Evolutionary conservation across 2,113 vertebrate genomes (phyloP), one percentile per base, ranked within the genome.

Genomic region (Bubo blakistoni): DNA sequence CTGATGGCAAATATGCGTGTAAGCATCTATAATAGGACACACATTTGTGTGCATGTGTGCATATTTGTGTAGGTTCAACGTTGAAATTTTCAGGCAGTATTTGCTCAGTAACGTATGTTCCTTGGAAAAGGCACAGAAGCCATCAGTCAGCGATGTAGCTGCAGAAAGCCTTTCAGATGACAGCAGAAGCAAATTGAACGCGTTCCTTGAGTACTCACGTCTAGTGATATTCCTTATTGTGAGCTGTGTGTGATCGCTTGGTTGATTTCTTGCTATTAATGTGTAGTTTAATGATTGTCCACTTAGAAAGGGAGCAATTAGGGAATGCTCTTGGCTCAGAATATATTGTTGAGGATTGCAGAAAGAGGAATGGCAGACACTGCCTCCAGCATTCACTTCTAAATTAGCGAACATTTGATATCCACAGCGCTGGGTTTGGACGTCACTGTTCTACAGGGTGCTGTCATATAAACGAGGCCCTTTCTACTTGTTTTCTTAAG

Each of bases 101-200:
- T 96, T 97, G 97, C 95, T 95, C 66, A 55, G 91, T 76, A 96
- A 96, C 94, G 81, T 97, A 96, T 94, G 97, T 96, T 97, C 91
- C 94, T 94, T 97, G 95, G 97, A 92, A 96, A 38, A 97, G 87
- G 81, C 92, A 32, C 91, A 92, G 95, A 94, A 97, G 94, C 91
- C 94, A 90, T 94, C 96, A 95, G 96, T 92, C 96, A 91, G 78
- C 4, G 20, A 36, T 29, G 89, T 4, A 79, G 91, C 91, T 85
- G 95, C 84, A 77, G 81, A 91, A 92, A 95, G 86, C 89, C 83
- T 87, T 77, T 95, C 96, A 90, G 96, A 94, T 85, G 89, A 95
- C 91, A 70, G 81, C 89, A 91, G 83, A 57, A 95, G 94, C 77
- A 92, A 90, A 80, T 38, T 51, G 89, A 95, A 73, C 46, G 10